Percentiles rank a stretch among this genome's conserved stretches.
These are phyloP conservation scores for Oryzaephilus surinamensis DNA, from an alignment of 1,140 invertebrate species.

Conservation along the genomic window DNA sequence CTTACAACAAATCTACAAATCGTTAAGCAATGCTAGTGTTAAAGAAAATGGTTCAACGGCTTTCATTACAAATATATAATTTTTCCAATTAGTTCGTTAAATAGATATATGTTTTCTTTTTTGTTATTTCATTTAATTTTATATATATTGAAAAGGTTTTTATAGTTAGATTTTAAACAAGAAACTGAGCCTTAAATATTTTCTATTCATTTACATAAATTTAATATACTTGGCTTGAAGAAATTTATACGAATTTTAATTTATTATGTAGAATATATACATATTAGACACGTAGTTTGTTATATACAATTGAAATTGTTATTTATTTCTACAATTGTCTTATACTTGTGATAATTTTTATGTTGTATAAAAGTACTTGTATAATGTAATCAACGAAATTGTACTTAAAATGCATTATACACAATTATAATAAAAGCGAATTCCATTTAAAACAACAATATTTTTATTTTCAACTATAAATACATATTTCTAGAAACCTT, in stretches of 20 bases:
- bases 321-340: slow-evolving; percentile 13
- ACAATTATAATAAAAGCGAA: too few relatives aligned
- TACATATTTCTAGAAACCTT: too few relatives aligned
- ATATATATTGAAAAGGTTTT: slow-evolving; percentile 1
- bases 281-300: slow-evolving; percentile 5
- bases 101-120: background rate
- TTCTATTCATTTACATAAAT: too few relatives aligned
- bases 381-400: too few relatives aligned
- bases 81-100: background rate
- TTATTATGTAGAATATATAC: slow-evolving; percentile 5
- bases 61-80: slow-evolving; percentile 1
- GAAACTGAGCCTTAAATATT: slow-evolving; percentile 10
- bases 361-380: background rate
- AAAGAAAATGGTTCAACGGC: slow-evolving; percentile 8
- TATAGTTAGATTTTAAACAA: too few relatives aligned
- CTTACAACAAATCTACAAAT: slow-evolving; percentile 59
- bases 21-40: slow-evolving; percentile 8
- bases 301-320: slow-evolving; percentile 9
- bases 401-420: too few relatives aligned
- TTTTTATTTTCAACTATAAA: too few relatives aligned
- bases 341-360: slow-evolving; percentile 14
- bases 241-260: slow-evolving; percentile 7
- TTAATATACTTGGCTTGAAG: too few relatives aligned
- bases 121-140: background rate
- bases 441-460: too few relatives aligned